phyloP scores from a whole-genome alignment of 37 sponge, comb jelly and placozoan species.

The Halisarca cf. caerulea region DNA sequence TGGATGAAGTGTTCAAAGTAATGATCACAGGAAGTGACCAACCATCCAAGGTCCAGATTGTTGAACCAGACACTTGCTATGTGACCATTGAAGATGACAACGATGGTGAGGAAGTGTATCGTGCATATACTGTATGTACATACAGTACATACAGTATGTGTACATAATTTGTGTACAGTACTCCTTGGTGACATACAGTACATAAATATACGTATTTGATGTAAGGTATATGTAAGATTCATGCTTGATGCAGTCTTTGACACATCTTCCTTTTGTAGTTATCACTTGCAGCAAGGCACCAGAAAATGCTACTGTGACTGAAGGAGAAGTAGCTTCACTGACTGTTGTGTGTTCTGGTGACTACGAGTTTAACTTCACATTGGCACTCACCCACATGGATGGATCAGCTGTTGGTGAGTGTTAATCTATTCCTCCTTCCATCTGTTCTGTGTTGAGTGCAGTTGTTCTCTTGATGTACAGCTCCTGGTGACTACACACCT shows the following conservation, averaged over 20 bases:
- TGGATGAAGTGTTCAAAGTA: background rate
- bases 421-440: background rate
- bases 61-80: slow-evolving; percentile 2
- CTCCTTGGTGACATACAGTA: too few relatives aligned
- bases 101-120: too few relatives aligned
- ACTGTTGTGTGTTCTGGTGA: background rate
- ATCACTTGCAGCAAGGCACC: background rate
- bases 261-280: background rate
- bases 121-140: too few relatives aligned
- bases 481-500: background rate
- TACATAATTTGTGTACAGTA: too few relatives aligned
- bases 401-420: slow-evolving; percentile 14
- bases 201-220: too few relatives aligned
- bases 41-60: background rate
- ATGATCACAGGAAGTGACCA: background rate
- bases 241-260: too few relatives aligned
- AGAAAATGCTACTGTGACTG: background rate
- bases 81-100: background rate
- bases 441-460: too few relatives aligned
- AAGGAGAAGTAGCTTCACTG: background rate
- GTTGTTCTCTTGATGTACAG: background rate
- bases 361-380: background rate
- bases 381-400: background rate
- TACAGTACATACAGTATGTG: too few relatives aligned
- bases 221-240: too few relatives aligned